A percentile compares a stretch with the other conserved stretches of the same genome.
Conservation (phyloP, 2,888 invertebrate genomes). For the Acanthosoma haemorrhoidale region DNA sequence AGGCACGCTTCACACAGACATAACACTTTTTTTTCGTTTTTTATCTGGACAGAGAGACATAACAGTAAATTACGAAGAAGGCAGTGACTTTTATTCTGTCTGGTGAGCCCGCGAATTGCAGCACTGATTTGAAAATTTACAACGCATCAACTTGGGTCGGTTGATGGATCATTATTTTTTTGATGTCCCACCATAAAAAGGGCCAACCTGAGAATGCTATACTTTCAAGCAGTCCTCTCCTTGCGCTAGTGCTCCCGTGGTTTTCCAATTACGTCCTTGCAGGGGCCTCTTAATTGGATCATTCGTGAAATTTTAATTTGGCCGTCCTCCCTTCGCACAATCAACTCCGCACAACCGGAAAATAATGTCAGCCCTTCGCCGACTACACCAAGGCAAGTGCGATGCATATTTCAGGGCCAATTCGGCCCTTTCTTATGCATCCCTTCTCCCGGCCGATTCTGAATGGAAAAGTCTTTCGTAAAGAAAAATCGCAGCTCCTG, state of each 20-base stretch:
- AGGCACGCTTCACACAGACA: too few species aligned
- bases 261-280: neutral
- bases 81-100: too few species aligned
- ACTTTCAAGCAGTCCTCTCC: too few species aligned
- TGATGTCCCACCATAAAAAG: neutral
- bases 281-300: neutral
- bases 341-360: neutral
- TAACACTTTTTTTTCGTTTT: too few species aligned
- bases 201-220: neutral
- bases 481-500: neutral
- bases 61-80: too few species aligned
- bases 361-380: neutral
- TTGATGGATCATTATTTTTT: too few species aligned
- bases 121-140: too few species aligned
- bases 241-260: too few species aligned
- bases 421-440: neutral
- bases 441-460: neutral
- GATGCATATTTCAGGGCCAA: neutral
- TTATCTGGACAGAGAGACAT: too few species aligned
- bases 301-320: constrained; percentile 13
- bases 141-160: too few species aligned
- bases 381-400: neutral
- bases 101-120: too few species aligned
- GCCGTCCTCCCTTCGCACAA: neutral
- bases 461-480: neutral